phyloP scores from a whole-genome alignment of 2,113 vertebrate species.

The Melierax canorus region DNA sequence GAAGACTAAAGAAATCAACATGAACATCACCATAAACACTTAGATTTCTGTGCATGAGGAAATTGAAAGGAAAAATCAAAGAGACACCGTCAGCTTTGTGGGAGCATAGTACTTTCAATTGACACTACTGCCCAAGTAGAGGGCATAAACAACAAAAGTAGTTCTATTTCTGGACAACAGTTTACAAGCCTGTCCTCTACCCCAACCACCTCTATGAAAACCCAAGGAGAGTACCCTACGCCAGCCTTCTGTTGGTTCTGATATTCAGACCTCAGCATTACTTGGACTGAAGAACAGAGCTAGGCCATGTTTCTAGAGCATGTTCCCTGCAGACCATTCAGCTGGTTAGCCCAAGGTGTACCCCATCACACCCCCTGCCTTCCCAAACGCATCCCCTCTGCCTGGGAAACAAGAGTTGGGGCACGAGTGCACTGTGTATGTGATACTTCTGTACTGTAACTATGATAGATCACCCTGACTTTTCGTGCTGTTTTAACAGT shows the following conservation, averaged over 20 bases:
- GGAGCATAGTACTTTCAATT: neutral
- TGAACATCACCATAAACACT: neutral
- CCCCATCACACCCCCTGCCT: neutral
- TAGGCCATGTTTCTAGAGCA: neutral
- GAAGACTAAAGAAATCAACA: neutral
- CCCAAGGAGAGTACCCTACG: no score
- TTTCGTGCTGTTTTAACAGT: neutral
- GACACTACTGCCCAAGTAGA: neutral
- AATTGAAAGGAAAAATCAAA: neutral
- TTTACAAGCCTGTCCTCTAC: neutral
- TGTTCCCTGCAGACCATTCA: neutral
- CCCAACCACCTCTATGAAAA: neutral
- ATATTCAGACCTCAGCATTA: neutral
- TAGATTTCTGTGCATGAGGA: neutral
- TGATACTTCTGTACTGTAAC: neutral
- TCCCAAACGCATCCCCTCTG: neutral
- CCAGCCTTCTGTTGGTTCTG: neutral
- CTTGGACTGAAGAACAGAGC: neutral
- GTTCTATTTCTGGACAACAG: neutral
- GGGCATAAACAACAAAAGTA: neutral
- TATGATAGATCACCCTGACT: neutral
- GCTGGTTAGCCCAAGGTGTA: neutral
- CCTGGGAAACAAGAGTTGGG: neutral
- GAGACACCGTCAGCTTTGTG: neutral
- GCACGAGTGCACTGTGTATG: fast-evolving